phyloP scores from a whole-genome alignment of 2,797 vertebrate species.

The Galago senegalensis region DNA sequence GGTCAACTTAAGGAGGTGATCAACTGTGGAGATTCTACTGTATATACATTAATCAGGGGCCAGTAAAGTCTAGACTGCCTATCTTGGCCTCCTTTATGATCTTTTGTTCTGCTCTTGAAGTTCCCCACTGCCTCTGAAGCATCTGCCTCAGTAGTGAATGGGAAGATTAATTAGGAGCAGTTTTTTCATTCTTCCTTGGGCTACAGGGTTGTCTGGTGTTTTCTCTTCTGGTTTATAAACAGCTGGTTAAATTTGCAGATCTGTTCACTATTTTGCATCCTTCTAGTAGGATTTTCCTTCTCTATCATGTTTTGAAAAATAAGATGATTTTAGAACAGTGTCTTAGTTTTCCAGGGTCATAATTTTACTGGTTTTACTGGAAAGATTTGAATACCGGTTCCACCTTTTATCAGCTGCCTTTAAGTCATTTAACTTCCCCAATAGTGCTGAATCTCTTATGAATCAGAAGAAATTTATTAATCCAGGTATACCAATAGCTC shows the following conservation, averaged over 20 bases:
- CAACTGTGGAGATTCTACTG: too few species aligned
- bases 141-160: not conserved
- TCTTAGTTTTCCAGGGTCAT: not conserved
- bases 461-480: not conserved
- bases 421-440: not conserved
- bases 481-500: not conserved
- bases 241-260: not conserved
- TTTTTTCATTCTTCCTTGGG: not conserved
- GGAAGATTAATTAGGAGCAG: not conserved
- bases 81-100: not conserved
- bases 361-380: not conserved
- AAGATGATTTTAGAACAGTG: not conserved
- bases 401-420: not conserved
- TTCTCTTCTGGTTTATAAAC: not conserved
- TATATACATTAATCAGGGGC: not conserved
- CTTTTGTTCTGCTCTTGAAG: not conserved
- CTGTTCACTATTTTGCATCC: not conserved
- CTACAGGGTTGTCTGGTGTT: not conserved
- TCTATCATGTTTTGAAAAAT: not conserved
- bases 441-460: not conserved
- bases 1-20: too few species aligned
- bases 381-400: not conserved
- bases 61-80: not conserved
- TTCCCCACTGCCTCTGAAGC: not conserved
- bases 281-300: not conserved